A percentile compares a stretch with the other conserved stretches of the same genome.
Evolutionary conservation across 2,113 vertebrate genomes (phyloP).

Genomic region (Balaenoptera acutorostrata): DNA sequence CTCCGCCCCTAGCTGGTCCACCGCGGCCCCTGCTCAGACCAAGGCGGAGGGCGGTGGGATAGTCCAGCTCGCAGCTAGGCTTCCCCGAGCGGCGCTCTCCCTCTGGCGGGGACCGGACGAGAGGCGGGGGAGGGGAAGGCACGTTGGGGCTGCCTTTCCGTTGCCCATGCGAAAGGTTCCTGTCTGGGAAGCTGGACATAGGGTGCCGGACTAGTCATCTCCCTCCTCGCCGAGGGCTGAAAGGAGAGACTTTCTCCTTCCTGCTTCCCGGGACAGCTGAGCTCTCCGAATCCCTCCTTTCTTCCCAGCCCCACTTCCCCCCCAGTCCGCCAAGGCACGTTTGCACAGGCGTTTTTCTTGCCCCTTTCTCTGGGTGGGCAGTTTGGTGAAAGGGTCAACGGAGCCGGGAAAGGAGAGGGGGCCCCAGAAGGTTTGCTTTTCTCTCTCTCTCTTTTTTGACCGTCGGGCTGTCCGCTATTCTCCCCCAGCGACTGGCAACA

Average conservation of each 20-base stretch:
- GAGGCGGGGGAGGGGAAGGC: background rate
- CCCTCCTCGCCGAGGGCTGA: background rate
- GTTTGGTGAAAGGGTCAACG: background rate
- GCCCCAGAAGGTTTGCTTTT: background rate
- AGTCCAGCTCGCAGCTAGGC: accelerated
- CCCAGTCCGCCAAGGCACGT: background rate
- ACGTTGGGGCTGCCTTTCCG: background rate
- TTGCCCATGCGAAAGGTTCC: background rate
- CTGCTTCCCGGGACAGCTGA: background rate
- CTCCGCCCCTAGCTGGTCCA: slow-evolving; percentile 60
- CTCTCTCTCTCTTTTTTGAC: background rate
- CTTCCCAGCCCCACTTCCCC: background rate
- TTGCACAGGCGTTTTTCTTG: background rate
- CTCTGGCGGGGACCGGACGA: background rate
- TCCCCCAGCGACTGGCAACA: slow-evolving; percentile 22
- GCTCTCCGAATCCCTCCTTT: background rate
- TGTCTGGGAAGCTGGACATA: background rate
- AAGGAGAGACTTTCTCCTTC: slow-evolving; percentile 3
- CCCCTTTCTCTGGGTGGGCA: background rate
- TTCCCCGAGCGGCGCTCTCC: background rate
- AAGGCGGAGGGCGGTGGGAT: slow-evolving; percentile 39
- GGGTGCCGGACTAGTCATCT: background rate
- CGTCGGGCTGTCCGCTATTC: background rate
- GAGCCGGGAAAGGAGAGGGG: background rate
- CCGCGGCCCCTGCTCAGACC: background rate